Evolutionary conservation across 2,113 vertebrate species (phyloP).

Genomic region (Toxotes jaculatrix): DNA sequence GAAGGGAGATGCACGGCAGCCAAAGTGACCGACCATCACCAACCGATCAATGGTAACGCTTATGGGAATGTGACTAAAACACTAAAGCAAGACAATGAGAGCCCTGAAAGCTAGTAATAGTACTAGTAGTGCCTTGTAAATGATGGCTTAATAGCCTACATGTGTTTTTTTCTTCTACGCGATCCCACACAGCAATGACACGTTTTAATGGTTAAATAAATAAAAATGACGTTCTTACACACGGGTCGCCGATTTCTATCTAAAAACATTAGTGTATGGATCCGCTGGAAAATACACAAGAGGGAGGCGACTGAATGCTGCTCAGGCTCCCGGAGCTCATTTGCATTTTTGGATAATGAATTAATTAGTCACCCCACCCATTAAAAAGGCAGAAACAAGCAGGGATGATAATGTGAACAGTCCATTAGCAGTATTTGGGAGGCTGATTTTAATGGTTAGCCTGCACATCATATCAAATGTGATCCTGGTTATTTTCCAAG

Average conservation of each 20-base stretch:
- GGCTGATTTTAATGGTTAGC: conserved; percentile 43
- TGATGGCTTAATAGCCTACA: conserved; percentile 31
- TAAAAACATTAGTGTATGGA: conserved; percentile 31
- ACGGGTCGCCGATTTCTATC: conserved; percentile 27
- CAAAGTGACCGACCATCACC: conserved; percentile 72
- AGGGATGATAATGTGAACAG: conserved; percentile 64
- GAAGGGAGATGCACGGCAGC: conserved; percentile 76
- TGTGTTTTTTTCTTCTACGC: background rate
- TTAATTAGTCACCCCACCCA: conserved; percentile 82
- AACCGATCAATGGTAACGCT: conserved; percentile 74
- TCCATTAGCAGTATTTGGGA: conserved; percentile 68
- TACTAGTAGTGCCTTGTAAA: conserved; percentile 29
- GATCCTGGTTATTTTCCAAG: conserved; percentile 37
- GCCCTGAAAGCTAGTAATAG: background rate
- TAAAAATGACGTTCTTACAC: conserved; percentile 12
- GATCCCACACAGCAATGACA: background rate
- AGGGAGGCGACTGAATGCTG: conserved; percentile 56
- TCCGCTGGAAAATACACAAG: conserved; percentile 41
- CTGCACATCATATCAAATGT: conserved; percentile 38
- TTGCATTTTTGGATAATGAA: conserved; percentile 86
- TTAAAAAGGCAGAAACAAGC: conserved; percentile 73
- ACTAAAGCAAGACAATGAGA: conserved; percentile 70
- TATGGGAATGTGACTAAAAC: conserved; percentile 82
- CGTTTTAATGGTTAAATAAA: conserved; percentile 7
- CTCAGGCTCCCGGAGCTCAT: conserved; percentile 72